A percentile compares a stretch with the other conserved stretches of the same genome.
phyloP scores from a whole-genome alignment of 2,888 invertebrate species.

The Melinopterus prodromus region DNA sequence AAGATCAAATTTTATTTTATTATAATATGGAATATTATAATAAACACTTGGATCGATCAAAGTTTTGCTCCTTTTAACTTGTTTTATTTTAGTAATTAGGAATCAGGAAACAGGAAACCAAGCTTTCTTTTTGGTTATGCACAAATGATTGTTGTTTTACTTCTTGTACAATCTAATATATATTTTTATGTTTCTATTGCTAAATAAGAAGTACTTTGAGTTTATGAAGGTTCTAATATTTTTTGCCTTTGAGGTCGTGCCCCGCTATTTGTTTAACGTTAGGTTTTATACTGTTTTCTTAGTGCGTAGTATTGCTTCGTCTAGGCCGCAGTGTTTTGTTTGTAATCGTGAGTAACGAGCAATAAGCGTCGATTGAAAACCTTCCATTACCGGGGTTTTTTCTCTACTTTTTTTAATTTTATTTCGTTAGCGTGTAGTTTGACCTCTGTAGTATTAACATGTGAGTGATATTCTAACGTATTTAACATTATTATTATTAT shows the following conservation, averaged over 20 bases:
- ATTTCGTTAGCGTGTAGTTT: slow-evolving; percentile 46
- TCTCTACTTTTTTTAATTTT: slow-evolving; percentile 38
- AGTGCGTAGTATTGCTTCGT: not conserved
- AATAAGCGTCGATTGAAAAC: not conserved
- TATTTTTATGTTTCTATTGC: too few relatives aligned
- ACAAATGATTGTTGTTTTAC: not conserved
- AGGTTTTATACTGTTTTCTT: slow-evolving; percentile 28
- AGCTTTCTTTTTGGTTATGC: too few relatives aligned
- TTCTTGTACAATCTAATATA: not conserved
- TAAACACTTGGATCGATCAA: not conserved
- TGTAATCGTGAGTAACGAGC: slow-evolving; percentile 8
- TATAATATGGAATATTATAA: not conserved
- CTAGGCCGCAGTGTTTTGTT: slow-evolving; percentile 15
- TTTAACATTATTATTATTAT: slow-evolving; percentile 45
- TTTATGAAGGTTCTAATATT: too few relatives aligned
- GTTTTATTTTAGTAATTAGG: not conserved
- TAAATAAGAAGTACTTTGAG: too few relatives aligned
- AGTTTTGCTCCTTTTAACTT: not conserved
- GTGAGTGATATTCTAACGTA: slow-evolving; percentile 58
- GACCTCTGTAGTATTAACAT: slow-evolving; percentile 58
- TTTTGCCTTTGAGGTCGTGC: slow-evolving; percentile 5
- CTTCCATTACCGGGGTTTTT: too few relatives aligned
- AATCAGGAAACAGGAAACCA: not conserved
- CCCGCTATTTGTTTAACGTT: slow-evolving; percentile 24
- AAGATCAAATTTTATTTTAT: not conserved